Conservation (phyloP, 2,113 vertebrate genomes). For the Pungitius pungitius region DNA sequence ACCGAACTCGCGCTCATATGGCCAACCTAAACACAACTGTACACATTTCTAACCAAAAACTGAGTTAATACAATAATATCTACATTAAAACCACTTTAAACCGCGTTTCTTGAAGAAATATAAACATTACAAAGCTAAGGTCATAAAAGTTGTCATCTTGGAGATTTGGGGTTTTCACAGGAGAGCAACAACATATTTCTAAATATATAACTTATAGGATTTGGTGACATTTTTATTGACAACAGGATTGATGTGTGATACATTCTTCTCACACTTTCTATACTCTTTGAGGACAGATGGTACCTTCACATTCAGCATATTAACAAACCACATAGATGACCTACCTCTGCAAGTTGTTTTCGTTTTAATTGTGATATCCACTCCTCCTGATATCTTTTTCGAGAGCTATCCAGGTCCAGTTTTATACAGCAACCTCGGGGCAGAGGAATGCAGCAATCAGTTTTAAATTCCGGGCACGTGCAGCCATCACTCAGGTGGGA, state of each 20-base stretch:
- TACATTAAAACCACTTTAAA: neutral
- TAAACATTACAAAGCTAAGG: neutral
- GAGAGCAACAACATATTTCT: neutral
- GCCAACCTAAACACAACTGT: neutral
- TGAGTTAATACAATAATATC: neutral
- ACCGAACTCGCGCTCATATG: neutral
- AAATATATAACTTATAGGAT: too few relatives aligned
- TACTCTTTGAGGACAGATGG: neutral
- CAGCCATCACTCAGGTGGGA: conserved; percentile 48
- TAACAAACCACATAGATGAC: conserved; percentile 32
- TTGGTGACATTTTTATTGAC: too few relatives aligned
- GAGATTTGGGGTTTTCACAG: neutral
- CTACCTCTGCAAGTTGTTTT: conserved; percentile 47
- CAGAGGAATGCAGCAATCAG: conserved; percentile 35
- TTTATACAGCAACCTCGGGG: conserved; percentile 31
- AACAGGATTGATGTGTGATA: too few relatives aligned
- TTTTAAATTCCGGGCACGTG: conserved; percentile 60
- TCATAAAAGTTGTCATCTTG: neutral
- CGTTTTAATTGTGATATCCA: conserved; percentile 12
- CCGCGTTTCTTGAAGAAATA: neutral
- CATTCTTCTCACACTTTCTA: neutral
- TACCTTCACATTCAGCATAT: neutral
- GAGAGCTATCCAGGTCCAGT: conserved; percentile 40
- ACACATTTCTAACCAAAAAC: neutral
- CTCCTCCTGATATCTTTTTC: conserved; percentile 47